Evolutionary conservation across 1,140 invertebrate species (phyloP), one percentile per base, ranked within the genome.

Genomic region (Holotrichia oblita): DNA sequence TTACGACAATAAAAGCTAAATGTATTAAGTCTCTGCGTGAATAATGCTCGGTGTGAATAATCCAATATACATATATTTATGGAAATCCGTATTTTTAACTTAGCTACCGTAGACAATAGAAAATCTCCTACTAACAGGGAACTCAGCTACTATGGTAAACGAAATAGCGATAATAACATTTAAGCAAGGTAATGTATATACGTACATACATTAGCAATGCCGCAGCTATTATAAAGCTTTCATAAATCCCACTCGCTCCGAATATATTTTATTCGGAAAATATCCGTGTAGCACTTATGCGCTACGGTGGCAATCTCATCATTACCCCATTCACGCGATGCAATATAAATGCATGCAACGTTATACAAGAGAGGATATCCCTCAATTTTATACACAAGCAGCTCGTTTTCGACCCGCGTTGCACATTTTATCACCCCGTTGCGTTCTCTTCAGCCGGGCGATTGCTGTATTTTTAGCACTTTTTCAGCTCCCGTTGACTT

Each of bases 301-400:
- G n/a, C 6, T 73, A n/a, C 22, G 69, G 69, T 22, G 69, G 20
- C 69, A 34, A 41, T 40, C 10, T 14, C 20, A 69, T 6, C 61
- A 69, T 69, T 27, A 73, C 24, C 22, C 24, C 20, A 34, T 40
- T 41, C 40, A 73, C 69, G 24, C 27, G 40, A 73, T 73, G 10
- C 69, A 73, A 73, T 73, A 73, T 73, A 24, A 24, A 73, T 73
- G 69, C 69, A 73, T 73, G 40, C n/a, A 22, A 3, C 27, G 69
- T 12, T 59, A 59, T 59, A 59, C 6, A 22, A 14, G 22, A 40
- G 14, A 34, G 27, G 69, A 40, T 34, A 34, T 73, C 27, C 20
- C 24, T 3, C 22, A 73, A 41, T 41, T 73, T 40, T 41, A 40
- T 73, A 34, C 40, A 14, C 40, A 41, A 40, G 14, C 24, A 34